Evolutionary conservation across 2,797 vertebrate species (phyloP).

Genomic region (Crypturellus tataupa): DNA sequence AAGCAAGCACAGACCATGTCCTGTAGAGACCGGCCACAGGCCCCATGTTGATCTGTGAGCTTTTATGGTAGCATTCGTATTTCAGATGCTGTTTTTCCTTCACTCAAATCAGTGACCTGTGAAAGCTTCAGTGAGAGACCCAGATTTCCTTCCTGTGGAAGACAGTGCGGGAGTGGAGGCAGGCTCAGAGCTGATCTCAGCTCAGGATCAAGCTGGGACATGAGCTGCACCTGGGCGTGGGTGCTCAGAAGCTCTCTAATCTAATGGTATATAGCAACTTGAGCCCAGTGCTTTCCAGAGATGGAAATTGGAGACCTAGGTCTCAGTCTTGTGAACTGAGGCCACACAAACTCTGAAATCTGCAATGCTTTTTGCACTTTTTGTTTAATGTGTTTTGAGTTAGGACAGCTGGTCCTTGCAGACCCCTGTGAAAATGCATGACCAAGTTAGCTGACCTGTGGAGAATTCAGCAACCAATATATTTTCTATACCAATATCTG

Average conservation of each 20-base stretch:
- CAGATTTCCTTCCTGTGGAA: neutral
- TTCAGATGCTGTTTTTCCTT: neutral
- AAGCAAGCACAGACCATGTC: neutral
- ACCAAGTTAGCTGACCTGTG: neutral
- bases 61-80: neutral
- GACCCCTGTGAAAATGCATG: neutral
- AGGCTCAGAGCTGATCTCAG: slow-evolving; percentile 38
- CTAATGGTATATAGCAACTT: neutral
- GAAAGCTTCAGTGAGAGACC: neutral
- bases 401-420: neutral
- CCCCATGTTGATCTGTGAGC: neutral
- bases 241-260: neutral
- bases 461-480: neutral
- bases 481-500: neutral
- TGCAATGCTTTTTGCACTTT: rapidly evolving
- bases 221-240: neutral
- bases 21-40: neutral
- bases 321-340: neutral
- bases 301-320: neutral
- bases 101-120: neutral
- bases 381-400: neutral
- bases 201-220: neutral
- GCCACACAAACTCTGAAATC: neutral
- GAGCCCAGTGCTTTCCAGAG: neutral
- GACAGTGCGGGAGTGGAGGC: neutral